phyloP scores from a whole-genome alignment of 2,113 vertebrate genomes.

The Pongo pygmaeus region DNA sequence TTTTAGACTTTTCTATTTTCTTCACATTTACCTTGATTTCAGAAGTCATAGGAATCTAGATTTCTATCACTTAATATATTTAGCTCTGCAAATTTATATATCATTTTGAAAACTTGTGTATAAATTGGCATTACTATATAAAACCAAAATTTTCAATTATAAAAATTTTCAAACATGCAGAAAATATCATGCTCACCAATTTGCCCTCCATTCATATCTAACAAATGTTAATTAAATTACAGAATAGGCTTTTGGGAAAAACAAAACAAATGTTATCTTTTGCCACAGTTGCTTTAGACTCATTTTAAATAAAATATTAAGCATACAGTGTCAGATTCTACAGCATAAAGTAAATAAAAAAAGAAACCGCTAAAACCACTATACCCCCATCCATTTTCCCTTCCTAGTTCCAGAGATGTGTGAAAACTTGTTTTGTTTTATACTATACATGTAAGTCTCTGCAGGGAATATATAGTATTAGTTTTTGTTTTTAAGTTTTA shows the following conservation, averaged over 20 bases:
- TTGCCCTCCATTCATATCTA: background rate
- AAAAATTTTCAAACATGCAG: background rate
- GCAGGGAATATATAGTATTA: background rate
- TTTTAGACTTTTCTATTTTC: background rate
- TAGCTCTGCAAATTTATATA: background rate
- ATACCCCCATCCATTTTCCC: background rate
- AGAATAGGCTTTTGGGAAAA: no score
- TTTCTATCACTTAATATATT: constrained; percentile 28
- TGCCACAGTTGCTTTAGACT: background rate
- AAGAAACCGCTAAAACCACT: background rate
- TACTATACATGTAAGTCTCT: background rate
- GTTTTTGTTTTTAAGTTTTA: constrained; percentile 7
- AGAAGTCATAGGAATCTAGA: constrained; percentile 4
- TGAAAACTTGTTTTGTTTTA: constrained; percentile 1
- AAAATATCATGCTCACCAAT: background rate
- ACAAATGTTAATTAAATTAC: background rate
- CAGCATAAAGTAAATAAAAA: background rate
- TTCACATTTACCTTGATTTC: constrained; percentile 31
- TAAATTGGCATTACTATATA: constrained; percentile 1
- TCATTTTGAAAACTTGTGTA: background rate
- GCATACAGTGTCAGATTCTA: background rate
- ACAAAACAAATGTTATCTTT: background rate
- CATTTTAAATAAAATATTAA: constrained; percentile 37
- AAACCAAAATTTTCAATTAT: constrained; percentile 21
- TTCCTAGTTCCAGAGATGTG: background rate